phyloP scores from a whole-genome alignment of 2,888 invertebrate genomes.

The Tipula unca region DNA sequence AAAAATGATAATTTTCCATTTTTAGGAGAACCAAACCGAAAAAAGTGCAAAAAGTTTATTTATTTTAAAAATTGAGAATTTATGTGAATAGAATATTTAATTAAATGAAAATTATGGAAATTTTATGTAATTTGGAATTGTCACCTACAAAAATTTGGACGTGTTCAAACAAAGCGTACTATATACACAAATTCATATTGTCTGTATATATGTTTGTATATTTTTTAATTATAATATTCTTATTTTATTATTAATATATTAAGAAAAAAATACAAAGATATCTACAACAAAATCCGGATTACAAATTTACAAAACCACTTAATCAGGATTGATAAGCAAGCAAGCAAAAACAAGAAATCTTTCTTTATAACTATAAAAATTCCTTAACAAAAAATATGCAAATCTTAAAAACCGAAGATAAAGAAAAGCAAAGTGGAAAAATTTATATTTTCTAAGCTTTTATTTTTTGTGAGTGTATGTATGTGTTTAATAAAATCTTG shows the following conservation, averaged over 20 bases:
- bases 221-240: background rate
- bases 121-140: background rate
- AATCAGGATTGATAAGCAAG: background rate
- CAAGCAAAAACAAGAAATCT: background rate
- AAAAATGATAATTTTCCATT: background rate
- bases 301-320: slow-evolving; percentile 14
- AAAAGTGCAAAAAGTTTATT: background rate
- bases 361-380: background rate
- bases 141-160: background rate
- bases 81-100: background rate
- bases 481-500: background rate
- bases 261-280: background rate
- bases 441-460: background rate
- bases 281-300: background rate
- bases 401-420: background rate
- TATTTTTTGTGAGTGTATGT: background rate
- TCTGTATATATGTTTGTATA: too few relatives aligned
- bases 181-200: background rate
- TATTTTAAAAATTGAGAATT: background rate
- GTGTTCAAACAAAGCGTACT: background rate
- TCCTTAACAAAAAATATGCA: background rate
- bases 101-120: background rate
- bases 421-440: background rate
- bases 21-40: background rate
- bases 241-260: background rate